phyloP scores from a whole-genome alignment of 2,797 vertebrate species.

The Coranthus polyacanthus region DNA sequence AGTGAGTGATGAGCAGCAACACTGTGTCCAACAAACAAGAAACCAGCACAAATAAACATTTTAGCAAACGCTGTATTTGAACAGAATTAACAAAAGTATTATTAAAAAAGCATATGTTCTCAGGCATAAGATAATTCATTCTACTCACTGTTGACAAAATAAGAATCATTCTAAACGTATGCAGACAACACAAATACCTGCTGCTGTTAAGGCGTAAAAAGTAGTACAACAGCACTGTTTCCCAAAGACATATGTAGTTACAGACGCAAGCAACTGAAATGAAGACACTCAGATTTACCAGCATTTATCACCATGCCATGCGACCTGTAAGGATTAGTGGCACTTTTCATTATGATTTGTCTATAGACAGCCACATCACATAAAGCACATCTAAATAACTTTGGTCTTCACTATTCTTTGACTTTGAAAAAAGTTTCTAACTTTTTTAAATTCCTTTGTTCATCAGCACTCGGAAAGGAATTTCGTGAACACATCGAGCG shows the following conservation, averaged over 20 bases:
- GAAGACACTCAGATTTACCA: background rate
- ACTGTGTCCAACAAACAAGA: background rate
- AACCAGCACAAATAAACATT: slow-evolving; percentile 6
- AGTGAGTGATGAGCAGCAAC: background rate
- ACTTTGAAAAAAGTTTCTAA: too few relatives aligned
- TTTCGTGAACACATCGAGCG: too few relatives aligned
- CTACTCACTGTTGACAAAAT: background rate
- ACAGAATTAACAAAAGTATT: slow-evolving; percentile 1
- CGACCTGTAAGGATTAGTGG: background rate
- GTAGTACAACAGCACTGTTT: background rate
- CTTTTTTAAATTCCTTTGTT: too few relatives aligned
- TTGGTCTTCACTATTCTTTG: too few relatives aligned
- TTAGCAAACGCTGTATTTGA: background rate
- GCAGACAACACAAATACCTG: background rate
- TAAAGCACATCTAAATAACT: too few relatives aligned
- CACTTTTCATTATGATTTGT: background rate
- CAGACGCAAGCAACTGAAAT: background rate
- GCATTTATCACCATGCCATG: background rate
- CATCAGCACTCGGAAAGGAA: too few relatives aligned
- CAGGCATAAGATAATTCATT: background rate
- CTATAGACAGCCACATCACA: background rate
- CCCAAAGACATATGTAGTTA: background rate
- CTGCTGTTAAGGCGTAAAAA: background rate
- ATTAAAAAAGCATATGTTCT: too few relatives aligned
- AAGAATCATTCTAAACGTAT: background rate